phyloP scores from a whole-genome alignment of 2,888 invertebrate genomes.

The Clivina fossor region DNA sequence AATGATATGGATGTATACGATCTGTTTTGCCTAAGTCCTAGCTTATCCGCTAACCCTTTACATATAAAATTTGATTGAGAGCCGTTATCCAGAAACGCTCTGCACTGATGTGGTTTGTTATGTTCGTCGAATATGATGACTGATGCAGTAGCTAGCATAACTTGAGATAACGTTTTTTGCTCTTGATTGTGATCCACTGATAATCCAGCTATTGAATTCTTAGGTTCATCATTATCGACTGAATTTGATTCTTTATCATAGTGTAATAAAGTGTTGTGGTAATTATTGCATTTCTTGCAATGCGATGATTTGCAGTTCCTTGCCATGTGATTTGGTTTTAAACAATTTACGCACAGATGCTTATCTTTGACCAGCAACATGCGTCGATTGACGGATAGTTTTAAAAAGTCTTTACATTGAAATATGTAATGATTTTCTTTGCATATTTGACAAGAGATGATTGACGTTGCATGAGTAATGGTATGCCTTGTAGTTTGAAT shows the following conservation, averaged over 20 bases:
- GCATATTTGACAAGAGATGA: slow-evolving; percentile 1
- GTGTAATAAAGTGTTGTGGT: slow-evolving; percentile 1
- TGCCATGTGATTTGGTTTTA: not conserved
- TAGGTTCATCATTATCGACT: not conserved
- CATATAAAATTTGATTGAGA: slow-evolving; percentile 12
- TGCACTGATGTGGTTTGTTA: not conserved
- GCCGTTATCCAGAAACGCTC: slow-evolving; percentile 5
- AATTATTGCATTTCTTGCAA: not conserved
- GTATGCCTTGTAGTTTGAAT: too few relatives aligned
- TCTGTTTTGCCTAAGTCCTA: not conserved
- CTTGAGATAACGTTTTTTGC: not conserved
- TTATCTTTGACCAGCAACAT: not conserved
- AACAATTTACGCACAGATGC: slow-evolving; percentile 11
- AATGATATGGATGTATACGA: not conserved
- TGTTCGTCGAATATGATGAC: not conserved
- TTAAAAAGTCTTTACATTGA: not conserved
- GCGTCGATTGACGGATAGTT: not conserved
- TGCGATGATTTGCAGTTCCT: not conserved
- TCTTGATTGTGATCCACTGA: not conserved
- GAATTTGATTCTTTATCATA: too few relatives aligned
- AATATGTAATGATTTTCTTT: slow-evolving; percentile 6
- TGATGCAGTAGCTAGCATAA: slow-evolving; percentile 4
- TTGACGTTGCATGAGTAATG: not conserved
- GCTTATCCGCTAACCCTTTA: not conserved
- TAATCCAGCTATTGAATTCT: not conserved